Evolutionary conservation across 1,140 invertebrate genomes (phyloP).

Genomic region (Penaeus chinensis): DNA sequence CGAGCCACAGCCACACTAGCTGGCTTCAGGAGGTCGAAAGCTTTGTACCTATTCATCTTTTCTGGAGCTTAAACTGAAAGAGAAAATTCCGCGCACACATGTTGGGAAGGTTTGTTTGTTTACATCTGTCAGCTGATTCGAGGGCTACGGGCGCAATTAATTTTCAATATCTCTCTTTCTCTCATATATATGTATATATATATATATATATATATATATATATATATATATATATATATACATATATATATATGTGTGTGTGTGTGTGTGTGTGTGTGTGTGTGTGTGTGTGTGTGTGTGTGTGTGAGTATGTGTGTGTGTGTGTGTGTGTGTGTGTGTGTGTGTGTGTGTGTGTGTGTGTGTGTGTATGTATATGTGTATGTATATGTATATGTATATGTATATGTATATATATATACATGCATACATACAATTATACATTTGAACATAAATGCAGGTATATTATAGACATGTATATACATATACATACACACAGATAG

Average conservation of each 20-base stretch:
- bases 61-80: background rate
- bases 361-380: conserved; percentile 1
- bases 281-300: background rate
- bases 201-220: conserved; percentile 23
- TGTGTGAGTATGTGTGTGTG: background rate
- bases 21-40: conserved; percentile 16
- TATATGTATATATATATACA: conserved; percentile 9
- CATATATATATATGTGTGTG: background rate
- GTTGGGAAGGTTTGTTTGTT: too few species aligned
- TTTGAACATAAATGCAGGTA: too few species aligned
- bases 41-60: conserved; percentile 1
- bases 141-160: background rate
- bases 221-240: background rate
- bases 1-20: conserved; percentile 19
- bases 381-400: conserved; percentile 3
- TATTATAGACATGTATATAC: too few species aligned
- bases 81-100: too few species aligned
- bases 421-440: background rate
- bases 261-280: background rate
- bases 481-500: too few species aligned
- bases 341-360: background rate
- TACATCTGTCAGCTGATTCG: background rate
- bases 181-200: conserved; percentile 7
- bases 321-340: background rate
- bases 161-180: background rate